phyloP scores from a whole-genome alignment of 2,888 invertebrate genomes.

The Caenorhabditis virilis region DNA sequence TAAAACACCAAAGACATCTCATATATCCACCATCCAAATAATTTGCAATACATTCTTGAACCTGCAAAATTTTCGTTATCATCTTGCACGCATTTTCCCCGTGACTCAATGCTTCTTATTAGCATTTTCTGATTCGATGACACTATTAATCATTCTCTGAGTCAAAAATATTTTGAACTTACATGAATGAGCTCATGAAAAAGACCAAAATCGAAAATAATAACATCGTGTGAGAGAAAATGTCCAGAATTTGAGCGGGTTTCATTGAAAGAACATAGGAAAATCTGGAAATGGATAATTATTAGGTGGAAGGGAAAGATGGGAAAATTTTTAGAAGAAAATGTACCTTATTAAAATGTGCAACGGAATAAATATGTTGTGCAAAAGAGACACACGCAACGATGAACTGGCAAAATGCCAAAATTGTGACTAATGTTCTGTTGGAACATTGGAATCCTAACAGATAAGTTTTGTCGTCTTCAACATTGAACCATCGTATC shows the following conservation, averaged over 20 bases:
- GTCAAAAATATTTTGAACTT: constrained; percentile 9
- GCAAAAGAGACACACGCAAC: constrained; percentile 55
- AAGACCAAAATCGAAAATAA: constrained; percentile 61
- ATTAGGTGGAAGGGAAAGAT: background rate
- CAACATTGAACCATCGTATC: constrained; percentile 42
- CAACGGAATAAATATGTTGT: constrained; percentile 58
- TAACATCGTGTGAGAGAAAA: constrained; percentile 57
- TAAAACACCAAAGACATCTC: constrained; percentile 60
- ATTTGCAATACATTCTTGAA: constrained; percentile 64
- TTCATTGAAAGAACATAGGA: constrained; percentile 57
- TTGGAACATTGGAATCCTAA: constrained; percentile 49
- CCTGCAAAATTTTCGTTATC: constrained; percentile 25
- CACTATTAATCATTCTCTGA: background rate
- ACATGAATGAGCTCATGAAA: constrained; percentile 59
- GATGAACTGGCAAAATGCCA: constrained; percentile 53
- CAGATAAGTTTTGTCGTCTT: constrained; percentile 51
- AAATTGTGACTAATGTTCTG: constrained; percentile 39
- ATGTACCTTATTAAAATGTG: constrained; percentile 45
- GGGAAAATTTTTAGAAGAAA: constrained; percentile 1
- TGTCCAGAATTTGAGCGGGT: constrained; percentile 41
- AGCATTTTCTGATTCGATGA: too few relatives aligned
- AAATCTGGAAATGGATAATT: constrained; percentile 40
- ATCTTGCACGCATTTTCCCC: too few relatives aligned
- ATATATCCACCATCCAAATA: constrained; percentile 64
- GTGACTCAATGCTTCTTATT: too few relatives aligned